phyloP scores from a whole-genome alignment of 2,113 vertebrate genomes.

The Bucco capensis region DNA sequence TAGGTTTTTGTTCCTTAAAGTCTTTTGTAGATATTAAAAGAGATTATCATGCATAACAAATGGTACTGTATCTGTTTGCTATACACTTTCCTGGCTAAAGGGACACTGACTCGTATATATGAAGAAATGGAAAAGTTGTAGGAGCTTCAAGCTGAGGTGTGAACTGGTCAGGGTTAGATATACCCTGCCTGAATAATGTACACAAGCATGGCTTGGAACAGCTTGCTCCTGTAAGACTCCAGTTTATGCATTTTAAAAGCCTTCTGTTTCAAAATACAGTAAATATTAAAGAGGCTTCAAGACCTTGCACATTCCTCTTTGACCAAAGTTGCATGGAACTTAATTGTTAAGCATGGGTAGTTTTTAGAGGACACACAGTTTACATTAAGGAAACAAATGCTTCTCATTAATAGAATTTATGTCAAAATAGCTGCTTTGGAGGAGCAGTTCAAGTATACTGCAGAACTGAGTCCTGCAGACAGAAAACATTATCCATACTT shows the following conservation, averaged over 20 bases:
- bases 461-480: neutral
- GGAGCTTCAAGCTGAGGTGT: neutral
- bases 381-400: neutral
- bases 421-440: neutral
- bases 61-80: slow-evolving; percentile 18
- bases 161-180: neutral
- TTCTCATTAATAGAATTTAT: neutral
- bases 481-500: neutral
- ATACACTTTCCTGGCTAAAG: neutral
- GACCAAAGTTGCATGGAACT: neutral
- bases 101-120: neutral
- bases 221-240: neutral
- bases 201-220: neutral
- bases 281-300: neutral
- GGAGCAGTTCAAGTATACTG: neutral
- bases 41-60: slow-evolving; percentile 44
- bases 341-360: neutral
- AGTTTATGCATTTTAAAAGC: neutral
- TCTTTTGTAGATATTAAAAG: slow-evolving; percentile 59
- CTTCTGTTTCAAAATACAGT: neutral
- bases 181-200: neutral
- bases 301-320: neutral
- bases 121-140: neutral
- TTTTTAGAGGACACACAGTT: neutral
- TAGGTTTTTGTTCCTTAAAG: slow-evolving; percentile 15